These are phyloP conservation scores for Crypturellus undulatus DNA, from an alignment of 2,113 vertebrate genomes.

Conservation along the genomic window DNA sequence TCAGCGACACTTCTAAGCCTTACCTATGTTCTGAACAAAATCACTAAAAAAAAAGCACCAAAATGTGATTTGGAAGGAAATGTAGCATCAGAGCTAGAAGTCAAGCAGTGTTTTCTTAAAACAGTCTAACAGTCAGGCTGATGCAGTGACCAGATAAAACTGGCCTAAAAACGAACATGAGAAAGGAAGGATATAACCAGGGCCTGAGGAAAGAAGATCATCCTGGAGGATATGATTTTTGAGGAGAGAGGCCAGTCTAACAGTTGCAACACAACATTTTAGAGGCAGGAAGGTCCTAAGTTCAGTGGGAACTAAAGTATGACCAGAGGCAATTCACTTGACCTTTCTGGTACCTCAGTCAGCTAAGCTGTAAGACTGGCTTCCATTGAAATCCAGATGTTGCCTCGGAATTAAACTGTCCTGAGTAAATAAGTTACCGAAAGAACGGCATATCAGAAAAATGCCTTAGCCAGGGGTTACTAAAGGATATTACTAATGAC, in stretches of 20 bases:
- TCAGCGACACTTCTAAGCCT: constrained; percentile 55
- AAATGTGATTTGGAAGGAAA: constrained; percentile 59
- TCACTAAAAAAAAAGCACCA: background rate
- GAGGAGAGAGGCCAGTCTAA: constrained; percentile 13
- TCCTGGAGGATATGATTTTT: constrained; percentile 34
- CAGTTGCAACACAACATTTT: constrained; percentile 36
- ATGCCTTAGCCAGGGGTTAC: constrained; percentile 55
- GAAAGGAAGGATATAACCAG: constrained; percentile 38
- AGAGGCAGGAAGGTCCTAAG: constrained; percentile 61
- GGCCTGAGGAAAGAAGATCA: constrained; percentile 3
- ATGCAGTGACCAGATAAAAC: constrained; percentile 3
- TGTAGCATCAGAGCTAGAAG: constrained; percentile 28
- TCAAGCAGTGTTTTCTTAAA: constrained; percentile 46
- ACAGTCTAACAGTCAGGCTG: background rate
- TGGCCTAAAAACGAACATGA: background rate
- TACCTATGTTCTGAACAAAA: constrained; percentile 46
- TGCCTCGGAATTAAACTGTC: constrained; percentile 61
- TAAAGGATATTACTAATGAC: constrained; percentile 48
- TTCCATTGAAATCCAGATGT: constrained; percentile 75
- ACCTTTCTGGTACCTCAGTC: constrained; percentile 73
- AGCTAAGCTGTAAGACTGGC: constrained; percentile 75
- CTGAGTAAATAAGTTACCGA: constrained; percentile 78
- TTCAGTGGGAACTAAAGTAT: constrained; percentile 60
- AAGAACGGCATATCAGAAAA: constrained; percentile 57
- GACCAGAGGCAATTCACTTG: constrained; percentile 69